Evolutionary conservation across 2,113 vertebrate genomes (phyloP).

Genomic region (Actinemys pallida): DNA sequence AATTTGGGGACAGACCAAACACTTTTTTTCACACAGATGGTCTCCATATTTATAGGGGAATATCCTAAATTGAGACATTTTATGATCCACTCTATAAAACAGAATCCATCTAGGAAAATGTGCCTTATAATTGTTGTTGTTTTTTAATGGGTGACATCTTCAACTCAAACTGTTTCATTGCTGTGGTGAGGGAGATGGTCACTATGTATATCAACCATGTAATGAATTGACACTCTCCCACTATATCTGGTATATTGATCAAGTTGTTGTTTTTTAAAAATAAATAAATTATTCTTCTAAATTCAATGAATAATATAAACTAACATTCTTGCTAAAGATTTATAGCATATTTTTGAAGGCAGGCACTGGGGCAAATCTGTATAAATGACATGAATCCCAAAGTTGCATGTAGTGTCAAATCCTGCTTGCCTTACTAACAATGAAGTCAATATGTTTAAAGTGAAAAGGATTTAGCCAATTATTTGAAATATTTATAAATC

Average conservation of each 20-base stretch:
- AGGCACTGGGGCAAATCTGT: background rate
- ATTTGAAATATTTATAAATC: background rate
- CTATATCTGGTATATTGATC: background rate
- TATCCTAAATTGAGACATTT: background rate
- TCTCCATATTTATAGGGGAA: background rate
- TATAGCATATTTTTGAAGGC: background rate
- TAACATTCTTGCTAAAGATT: background rate
- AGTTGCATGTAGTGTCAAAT: background rate
- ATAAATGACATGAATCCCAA: background rate
- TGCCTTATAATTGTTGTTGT: background rate
- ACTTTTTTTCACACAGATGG: rapidly evolving
- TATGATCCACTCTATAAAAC: background rate
- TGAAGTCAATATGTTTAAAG: background rate
- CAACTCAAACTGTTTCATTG: background rate
- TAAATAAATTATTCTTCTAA: background rate
- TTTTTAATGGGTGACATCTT: background rate
- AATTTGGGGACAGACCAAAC: background rate
- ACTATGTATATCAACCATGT: background rate
- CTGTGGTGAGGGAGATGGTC: background rate
- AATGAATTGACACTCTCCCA: background rate
- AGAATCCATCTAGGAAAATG: background rate
- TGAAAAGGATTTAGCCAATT: background rate
- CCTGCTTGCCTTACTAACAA: background rate
- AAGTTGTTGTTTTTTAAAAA: background rate
- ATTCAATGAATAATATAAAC: background rate